Evolutionary conservation across 2,888 invertebrate genomes (phyloP).

Genomic region (Cetonia aurata): DNA sequence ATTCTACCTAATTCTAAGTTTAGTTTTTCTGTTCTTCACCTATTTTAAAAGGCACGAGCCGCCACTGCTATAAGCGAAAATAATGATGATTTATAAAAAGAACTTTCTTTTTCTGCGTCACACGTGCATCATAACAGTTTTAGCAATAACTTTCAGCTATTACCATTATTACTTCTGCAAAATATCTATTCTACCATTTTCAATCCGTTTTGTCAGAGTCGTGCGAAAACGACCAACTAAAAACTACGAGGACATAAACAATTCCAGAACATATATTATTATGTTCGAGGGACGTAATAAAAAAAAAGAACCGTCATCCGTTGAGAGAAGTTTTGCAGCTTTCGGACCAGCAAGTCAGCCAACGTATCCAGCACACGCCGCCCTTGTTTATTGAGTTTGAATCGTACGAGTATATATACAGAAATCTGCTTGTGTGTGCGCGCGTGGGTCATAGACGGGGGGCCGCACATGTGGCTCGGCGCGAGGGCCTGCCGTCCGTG

Average conservation of each 20-base stretch:
- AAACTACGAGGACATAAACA: conserved; percentile 14
- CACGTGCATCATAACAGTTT: too few species aligned
- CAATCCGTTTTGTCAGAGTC: too few species aligned
- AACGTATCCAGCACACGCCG: conserved; percentile 4
- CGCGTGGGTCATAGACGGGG: conserved; percentile 54
- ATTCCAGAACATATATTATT: conserved; percentile 28
- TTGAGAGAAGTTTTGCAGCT: conserved; percentile 9
- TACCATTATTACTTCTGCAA: too few species aligned
- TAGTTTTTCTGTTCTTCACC: too few species aligned
- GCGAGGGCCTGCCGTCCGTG: conserved; percentile 42
- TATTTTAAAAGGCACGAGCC: too few species aligned
- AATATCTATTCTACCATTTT: too few species aligned
- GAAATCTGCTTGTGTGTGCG: conserved; percentile 10
- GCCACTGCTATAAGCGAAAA: too few species aligned
- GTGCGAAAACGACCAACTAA: not conserved
- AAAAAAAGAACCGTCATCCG: conserved; percentile 11
- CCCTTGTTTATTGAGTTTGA: conserved; percentile 57
- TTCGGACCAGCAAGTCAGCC: not conserved
- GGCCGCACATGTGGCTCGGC: conserved; percentile 57
- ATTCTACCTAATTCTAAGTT: too few species aligned
- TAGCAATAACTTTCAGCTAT: too few species aligned
- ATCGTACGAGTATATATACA: conserved; percentile 47
- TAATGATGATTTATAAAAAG: too few species aligned
- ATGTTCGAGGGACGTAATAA: conserved; percentile 22
- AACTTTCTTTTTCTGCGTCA: too few species aligned